Evolutionary conservation across 2,888 invertebrate genomes (phyloP).

Genomic region (Pseudoips prasinana): DNA sequence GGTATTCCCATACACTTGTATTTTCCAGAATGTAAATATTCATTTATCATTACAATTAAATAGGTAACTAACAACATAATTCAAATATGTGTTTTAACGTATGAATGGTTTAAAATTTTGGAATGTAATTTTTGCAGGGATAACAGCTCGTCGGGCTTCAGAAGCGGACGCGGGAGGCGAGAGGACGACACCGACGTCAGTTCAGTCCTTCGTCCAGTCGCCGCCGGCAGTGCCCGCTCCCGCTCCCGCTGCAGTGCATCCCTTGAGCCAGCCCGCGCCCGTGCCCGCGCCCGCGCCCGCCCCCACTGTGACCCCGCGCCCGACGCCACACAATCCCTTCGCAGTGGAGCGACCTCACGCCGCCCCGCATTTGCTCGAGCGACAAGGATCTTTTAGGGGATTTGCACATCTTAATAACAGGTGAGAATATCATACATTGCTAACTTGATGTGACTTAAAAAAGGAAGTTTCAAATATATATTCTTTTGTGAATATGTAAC

Average conservation of each 20-base stretch:
- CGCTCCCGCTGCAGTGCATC: neutral
- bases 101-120: too few relatives aligned
- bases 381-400: conserved; percentile 97
- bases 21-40: too few relatives aligned
- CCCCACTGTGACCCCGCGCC: conserved; percentile 47
- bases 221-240: neutral
- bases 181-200: neutral
- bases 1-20: too few relatives aligned
- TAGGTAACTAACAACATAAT: too few relatives aligned
- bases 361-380: conserved; percentile 95
- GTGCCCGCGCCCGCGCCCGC: conserved; percentile 27
- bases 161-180: conserved; percentile 52
- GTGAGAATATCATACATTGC: too few relatives aligned
- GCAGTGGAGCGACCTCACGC: conserved; percentile 98
- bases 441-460: too few relatives aligned
- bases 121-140: conserved; percentile 52
- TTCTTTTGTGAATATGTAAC: too few relatives aligned
- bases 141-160: conserved; percentile 62
- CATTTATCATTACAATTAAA: too few relatives aligned
- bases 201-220: neutral
- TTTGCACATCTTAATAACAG: conserved; percentile 88
- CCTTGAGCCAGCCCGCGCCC: conserved; percentile 9
- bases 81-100: too few relatives aligned
- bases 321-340: conserved; percentile 89
- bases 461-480: too few relatives aligned